Evolutionary conservation across 2,113 vertebrate genomes (phyloP).

Genomic region (Salvelinus alpinus): DNA sequence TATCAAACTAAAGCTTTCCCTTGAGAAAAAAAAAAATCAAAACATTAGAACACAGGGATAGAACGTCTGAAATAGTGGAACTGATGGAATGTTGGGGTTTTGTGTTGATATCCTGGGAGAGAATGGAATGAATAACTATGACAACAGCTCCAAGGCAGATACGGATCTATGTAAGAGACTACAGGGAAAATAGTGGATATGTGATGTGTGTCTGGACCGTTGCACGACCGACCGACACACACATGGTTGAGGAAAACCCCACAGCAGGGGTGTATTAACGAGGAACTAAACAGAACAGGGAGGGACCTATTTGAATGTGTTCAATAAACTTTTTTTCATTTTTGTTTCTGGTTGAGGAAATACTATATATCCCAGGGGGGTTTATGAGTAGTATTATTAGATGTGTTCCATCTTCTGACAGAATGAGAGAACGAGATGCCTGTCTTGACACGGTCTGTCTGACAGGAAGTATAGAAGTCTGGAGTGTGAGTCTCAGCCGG

Average conservation of each 20-base stretch:
- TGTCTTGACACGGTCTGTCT: too few relatives aligned
- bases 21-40: background rate
- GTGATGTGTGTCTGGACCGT: background rate
- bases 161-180: background rate
- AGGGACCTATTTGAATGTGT: too few relatives aligned
- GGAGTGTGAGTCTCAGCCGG: too few relatives aligned
- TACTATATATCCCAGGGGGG: too few relatives aligned
- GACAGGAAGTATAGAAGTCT: too few relatives aligned
- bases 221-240: background rate
- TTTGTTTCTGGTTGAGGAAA: too few relatives aligned
- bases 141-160: background rate
- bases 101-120: background rate
- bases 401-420: too few relatives aligned
- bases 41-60: background rate
- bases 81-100: background rate
- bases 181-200: background rate
- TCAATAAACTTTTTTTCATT: too few relatives aligned
- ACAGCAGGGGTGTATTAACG: too few relatives aligned
- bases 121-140: background rate
- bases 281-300: too few relatives aligned
- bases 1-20: background rate
- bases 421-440: too few relatives aligned
- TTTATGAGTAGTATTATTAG: too few relatives aligned
- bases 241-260: background rate
- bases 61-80: background rate